Base-by-base conservation (phyloP, 2,888 invertebrate genomes). In the Euproctis similis region DNA sequence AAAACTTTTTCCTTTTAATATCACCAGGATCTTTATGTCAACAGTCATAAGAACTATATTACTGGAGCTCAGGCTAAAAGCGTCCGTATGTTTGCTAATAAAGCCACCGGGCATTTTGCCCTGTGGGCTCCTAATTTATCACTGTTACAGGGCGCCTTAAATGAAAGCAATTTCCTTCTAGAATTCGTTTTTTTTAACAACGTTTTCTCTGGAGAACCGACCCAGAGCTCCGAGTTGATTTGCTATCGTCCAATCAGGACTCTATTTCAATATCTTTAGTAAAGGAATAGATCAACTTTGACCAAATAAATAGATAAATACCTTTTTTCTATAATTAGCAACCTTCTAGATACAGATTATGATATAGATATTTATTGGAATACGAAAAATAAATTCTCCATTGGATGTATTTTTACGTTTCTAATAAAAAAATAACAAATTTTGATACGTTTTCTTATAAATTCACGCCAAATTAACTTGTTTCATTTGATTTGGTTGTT, bases 81-180 rank as follows among this genome's bases (percentile, higher is more conserved):
- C 63, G 53, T 64, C 58, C 56, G 61, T 70, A 63, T 69, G 67
- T 68, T 71, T 66, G 61, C 61, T 72, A 72, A 76, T 76, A 77
- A 74, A 74, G 64, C 58, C 53, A 49, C 51, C 59, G 69, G 69
- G 69, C 69, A 62, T 67, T 67, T 52, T 52, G 51, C 61, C 63
- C 67, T 64, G 61, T 51, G 59, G 60, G 56, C 43, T 56, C 61
- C 73, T 74, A 75, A 77, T 78, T 82, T 78, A 73, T 77, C 75
- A 75, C 72, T 75, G 71, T 72, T 72, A 69, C 59, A 64, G 57
- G 53, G 59, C 53, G 63, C 61, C 62, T 70, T 63, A 68, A 74
- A 69, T 62, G 68, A 70, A 72, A 71, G 75, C 69, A 71, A 77
- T 80, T 74, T 71, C 60, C 65, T 55, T 59, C 60, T 62, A 61